Base-by-base conservation (phyloP, 2,888 invertebrate genomes). In the Dryadula phaetusa region DNA sequence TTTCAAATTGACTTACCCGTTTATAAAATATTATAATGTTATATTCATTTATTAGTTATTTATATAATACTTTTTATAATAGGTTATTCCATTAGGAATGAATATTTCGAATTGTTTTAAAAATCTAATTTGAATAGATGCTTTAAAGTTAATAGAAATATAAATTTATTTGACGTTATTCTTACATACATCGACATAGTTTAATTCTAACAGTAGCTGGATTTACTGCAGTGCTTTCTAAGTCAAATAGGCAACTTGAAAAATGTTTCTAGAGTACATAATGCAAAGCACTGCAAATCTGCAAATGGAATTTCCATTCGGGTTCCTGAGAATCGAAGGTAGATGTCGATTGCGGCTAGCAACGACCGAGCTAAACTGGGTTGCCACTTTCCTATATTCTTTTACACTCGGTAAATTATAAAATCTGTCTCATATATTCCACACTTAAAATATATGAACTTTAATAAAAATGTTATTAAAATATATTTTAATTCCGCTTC, bases 221-320 rank as follows among this genome's bases (percentile, higher is more conserved):
- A 49, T 32, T 54, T 34, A 56, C 34, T 46, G 25, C 42, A 40
- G 32, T 22, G 37, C 32, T 32, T 52, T 60, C 49, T 47, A 65
- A 60, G 32, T 65, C 40, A 52, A 65, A 65, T 65, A 60, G 60
- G 78, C 82, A 82, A 84, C 85, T 82, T 79, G 76, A 81, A 82
- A 83, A 81, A 81, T 83, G 83, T 82, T 80, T 80, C 49, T 40
- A 49, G 65, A 65, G 78, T 79, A 78, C 77, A 81, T 84, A 88
- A 85, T 85, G 86, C 86, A 85, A 82, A 83, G 82, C 83, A 81
- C 79, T 78, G 84, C 84, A 83, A 82, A 85, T 83, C 83, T 85
- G 84, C 79, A 86, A 90, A 90, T 88, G 82, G 85, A 85, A 88
- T 89, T 88, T 84, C 85, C 83, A 87, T 87, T 86, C 81, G 82